Evolutionary conservation across 2,797 vertebrate species (phyloP).

Genomic region (Danio aesculapii): DNA sequence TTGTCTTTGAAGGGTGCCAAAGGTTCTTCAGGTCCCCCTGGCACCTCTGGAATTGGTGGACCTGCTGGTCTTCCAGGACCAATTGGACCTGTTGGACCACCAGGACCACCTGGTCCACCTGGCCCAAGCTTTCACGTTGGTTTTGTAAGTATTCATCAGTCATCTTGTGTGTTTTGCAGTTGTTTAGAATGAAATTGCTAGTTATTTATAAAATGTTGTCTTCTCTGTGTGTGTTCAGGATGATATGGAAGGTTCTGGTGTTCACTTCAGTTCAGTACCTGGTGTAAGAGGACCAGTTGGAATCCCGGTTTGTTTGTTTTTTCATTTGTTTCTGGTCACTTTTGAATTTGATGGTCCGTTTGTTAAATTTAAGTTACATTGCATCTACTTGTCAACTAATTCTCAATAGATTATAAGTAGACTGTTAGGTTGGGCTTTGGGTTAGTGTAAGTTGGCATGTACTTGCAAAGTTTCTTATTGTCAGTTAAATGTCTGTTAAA

Average conservation of each 20-base stretch:
- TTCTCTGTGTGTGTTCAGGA: constrained; percentile 76
- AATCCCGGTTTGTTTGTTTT: constrained; percentile 78
- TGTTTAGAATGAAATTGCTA: neutral
- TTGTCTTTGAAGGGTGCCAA: constrained; percentile 71
- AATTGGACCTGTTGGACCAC: constrained; percentile 86
- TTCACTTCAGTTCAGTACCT: constrained; percentile 68
- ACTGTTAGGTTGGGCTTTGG: too few species aligned
- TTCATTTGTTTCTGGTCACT: neutral
- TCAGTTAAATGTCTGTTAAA: too few species aligned
- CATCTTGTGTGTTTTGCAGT: neutral
- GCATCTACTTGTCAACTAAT: too few species aligned
- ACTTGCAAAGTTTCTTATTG: too few species aligned
- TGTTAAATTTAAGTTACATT: too few species aligned
- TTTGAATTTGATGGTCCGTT: too few species aligned
- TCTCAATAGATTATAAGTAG: too few species aligned
- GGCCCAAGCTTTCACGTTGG: constrained; percentile 80
- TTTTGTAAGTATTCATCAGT: constrained; percentile 86
- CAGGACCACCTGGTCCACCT: constrained; percentile 86
- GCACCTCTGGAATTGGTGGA: constrained; percentile 82
- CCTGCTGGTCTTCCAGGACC: constrained; percentile 90
- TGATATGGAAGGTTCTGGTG: constrained; percentile 92
- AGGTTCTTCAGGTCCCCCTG: constrained; percentile 80
- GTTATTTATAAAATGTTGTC: neutral
- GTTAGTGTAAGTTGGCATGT: too few species aligned
- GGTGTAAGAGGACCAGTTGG: constrained; percentile 80